phyloP scores from a whole-genome alignment of 2,113 vertebrate species.

The Carassius gibelio region DNA sequence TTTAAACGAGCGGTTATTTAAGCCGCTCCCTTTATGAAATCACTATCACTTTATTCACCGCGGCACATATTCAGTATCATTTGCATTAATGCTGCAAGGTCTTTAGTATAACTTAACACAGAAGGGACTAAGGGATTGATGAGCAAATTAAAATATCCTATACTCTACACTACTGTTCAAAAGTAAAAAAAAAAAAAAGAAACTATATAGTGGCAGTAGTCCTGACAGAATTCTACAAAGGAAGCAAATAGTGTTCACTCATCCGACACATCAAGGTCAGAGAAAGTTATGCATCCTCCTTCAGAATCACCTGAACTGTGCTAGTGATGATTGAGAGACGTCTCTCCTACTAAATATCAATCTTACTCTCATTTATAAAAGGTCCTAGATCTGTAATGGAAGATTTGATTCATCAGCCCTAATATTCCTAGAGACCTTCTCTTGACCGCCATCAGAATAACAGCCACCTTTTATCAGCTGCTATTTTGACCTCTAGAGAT shows the following conservation, averaged over 20 bases:
- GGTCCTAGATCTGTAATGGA: conserved; percentile 35
- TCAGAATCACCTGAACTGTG: conserved; percentile 28
- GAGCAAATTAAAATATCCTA: neutral
- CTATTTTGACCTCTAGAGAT: conserved; percentile 10
- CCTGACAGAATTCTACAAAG: neutral
- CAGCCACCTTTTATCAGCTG: neutral
- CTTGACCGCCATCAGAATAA: neutral
- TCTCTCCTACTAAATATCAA: conserved; percentile 44
- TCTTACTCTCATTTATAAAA: conserved; percentile 37
- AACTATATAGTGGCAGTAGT: neutral
- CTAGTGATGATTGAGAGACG: neutral
- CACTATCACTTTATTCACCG: neutral
- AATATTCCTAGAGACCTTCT: conserved; percentile 41
- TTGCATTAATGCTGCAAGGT: neutral
- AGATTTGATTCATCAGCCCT: conserved; percentile 59
- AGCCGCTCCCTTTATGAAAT: conserved; percentile 25
- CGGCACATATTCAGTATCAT: neutral
- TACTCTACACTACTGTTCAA: neutral
- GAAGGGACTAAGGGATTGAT: neutral
- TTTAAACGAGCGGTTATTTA: neutral
- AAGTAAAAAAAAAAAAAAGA: too few species aligned
- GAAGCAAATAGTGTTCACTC: neutral
- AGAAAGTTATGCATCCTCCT: neutral
- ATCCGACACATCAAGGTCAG: conserved; percentile 44
- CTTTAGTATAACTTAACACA: neutral